phyloP scores from a whole-genome alignment of 2,113 vertebrate species.

The Bambusicola thoracicus region DNA sequence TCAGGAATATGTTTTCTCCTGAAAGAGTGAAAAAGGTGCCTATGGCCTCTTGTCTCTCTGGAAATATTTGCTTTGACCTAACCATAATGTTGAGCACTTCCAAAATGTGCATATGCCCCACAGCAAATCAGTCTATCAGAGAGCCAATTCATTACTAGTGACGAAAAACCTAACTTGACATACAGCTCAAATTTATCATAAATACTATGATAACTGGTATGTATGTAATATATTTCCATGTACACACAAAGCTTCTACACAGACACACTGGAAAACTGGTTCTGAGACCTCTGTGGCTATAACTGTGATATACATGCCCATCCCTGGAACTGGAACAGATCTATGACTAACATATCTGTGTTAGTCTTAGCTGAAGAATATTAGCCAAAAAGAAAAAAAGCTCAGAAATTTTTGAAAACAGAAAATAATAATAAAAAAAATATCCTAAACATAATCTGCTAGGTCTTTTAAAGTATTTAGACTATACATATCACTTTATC shows the following conservation, averaged over 20 bases:
- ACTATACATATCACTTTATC: conserved; percentile 31
- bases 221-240: not conserved
- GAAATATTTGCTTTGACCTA: not conserved
- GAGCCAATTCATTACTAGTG: not conserved
- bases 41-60: not conserved
- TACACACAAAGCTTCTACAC: not conserved
- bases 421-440: not conserved
- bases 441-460: not conserved
- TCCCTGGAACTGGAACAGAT: not conserved
- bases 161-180: not conserved
- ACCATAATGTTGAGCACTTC: not conserved
- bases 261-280: not conserved
- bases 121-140: not conserved
- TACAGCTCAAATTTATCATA: not conserved
- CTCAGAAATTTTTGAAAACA: not conserved
- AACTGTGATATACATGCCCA: not conserved
- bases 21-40: not conserved
- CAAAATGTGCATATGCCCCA: not conserved
- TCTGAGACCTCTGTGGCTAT: not conserved
- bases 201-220: not conserved
- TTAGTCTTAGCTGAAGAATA: not conserved
- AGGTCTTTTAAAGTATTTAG: conserved; percentile 31
- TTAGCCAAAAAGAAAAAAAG: not conserved
- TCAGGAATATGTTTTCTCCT: not conserved
- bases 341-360: not conserved